Percentiles rank a stretch among this genome's conserved stretches.
phyloP scores from a whole-genome alignment of 2,888 invertebrate species.

The Eupeodes latifasciatus region DNA sequence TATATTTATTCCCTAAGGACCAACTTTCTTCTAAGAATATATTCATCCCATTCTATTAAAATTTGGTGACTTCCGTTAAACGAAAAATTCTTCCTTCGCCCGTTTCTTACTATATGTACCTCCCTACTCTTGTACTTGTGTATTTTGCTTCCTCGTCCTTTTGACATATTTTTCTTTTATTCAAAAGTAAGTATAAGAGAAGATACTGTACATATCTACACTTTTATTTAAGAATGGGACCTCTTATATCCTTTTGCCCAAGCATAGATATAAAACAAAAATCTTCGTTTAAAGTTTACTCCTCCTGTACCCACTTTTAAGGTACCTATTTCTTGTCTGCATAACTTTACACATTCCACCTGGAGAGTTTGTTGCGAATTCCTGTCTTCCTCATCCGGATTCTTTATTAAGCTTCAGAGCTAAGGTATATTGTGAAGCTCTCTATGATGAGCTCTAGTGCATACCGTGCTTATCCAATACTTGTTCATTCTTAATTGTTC shows the following conservation, averaged over 20 bases:
- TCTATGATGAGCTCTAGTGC: conserved; percentile 2
- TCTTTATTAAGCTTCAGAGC: conserved; percentile 40
- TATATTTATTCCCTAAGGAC: conserved; percentile 14
- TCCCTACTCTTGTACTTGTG: neutral
- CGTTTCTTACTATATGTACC: neutral
- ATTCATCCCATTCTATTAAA: conserved; percentile 8
- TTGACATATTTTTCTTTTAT: conserved; percentile 32
- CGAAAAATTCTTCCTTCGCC: conserved; percentile 45
- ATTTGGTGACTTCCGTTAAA: conserved; percentile 30
- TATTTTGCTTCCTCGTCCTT: neutral
- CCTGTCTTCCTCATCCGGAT: conserved; percentile 24
- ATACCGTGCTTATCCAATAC: conserved; percentile 29
- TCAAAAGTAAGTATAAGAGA: neutral
- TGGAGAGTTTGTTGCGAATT: conserved; percentile 47
- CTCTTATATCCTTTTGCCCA: neutral
- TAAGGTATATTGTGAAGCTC: neutral
- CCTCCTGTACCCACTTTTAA: no score
- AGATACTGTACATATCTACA: neutral
- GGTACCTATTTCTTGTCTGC: conserved; percentile 16
- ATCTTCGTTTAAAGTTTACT: conserved; percentile 25
- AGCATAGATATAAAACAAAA: neutral
- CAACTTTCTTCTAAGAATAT: neutral
- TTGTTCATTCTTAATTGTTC: conserved; percentile 48
- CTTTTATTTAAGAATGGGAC: conserved; percentile 3
- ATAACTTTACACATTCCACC: conserved; percentile 50